Evolutionary conservation across 2,888 invertebrate species (phyloP).

Genomic region (Leuctra nigra): DNA sequence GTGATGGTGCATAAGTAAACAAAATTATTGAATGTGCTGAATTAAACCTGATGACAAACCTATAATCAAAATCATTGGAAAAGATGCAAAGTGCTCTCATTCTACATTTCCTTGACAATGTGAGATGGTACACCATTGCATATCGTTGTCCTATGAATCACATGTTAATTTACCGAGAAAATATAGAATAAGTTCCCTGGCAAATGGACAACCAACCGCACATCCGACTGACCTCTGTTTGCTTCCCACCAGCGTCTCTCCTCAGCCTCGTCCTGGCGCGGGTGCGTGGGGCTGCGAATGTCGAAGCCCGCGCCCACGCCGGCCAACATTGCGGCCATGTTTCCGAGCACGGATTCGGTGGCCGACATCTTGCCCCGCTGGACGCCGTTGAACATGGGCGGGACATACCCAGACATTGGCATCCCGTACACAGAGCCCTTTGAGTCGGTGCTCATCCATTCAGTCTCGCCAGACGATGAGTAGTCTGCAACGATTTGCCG

Average conservation of each 20-base stretch:
- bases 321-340: slow-evolving; percentile 86
- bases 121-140: too few relatives aligned
- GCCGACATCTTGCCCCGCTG: slow-evolving; percentile 45
- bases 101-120: too few relatives aligned
- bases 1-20: too few relatives aligned
- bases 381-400: slow-evolving; percentile 66
- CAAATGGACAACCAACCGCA: too few relatives aligned
- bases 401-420: slow-evolving; percentile 66
- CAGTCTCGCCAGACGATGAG: slow-evolving; percentile 1
- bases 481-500: slow-evolving; percentile 4
- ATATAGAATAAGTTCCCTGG: too few relatives aligned
- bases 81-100: too few relatives aligned
- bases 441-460: not conserved
- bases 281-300: slow-evolving; percentile 78
- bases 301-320: slow-evolving; percentile 90
- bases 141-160: too few relatives aligned
- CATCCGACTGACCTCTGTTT: slow-evolving; percentile 37
- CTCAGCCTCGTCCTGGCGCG: slow-evolving; percentile 42
- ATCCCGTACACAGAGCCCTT: slow-evolving; percentile 8
- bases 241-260: slow-evolving; percentile 34
- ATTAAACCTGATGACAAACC: too few relatives aligned
- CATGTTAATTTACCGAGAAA: too few relatives aligned
- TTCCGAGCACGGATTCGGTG: slow-evolving; percentile 75
- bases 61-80: too few relatives aligned
- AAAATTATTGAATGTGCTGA: too few relatives aligned